phyloP scores from a whole-genome alignment of 2,797 vertebrate species.

The Falco cherrug region DNA sequence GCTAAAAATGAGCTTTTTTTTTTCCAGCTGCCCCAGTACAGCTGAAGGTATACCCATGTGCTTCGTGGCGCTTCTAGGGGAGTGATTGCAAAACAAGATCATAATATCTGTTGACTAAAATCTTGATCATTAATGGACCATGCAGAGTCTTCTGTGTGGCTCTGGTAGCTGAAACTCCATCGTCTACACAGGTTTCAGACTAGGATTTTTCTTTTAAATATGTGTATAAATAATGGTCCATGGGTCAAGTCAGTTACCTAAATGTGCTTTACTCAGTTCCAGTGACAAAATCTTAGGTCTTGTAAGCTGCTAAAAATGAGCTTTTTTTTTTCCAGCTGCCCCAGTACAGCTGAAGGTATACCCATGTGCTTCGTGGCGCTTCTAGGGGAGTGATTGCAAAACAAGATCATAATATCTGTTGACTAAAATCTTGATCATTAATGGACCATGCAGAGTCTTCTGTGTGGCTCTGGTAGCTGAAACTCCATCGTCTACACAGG shows the following conservation, averaged over 20 bases:
- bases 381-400: not conserved
- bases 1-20: not conserved
- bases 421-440: not conserved
- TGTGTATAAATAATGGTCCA: not conserved
- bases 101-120: not conserved
- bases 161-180: not conserved
- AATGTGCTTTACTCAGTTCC: not conserved
- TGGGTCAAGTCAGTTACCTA: not conserved
- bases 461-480: not conserved
- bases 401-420: not conserved
- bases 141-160: not conserved
- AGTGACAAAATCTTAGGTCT: not conserved
- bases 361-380: not conserved
- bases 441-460: not conserved
- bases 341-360: not conserved
- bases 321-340: too few relatives aligned
- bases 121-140: accelerated
- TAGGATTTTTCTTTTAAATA: not conserved
- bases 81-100: not conserved
- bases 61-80: not conserved
- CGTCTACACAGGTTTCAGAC: not conserved
- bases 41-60: not conserved
- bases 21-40: not conserved
- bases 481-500: not conserved
- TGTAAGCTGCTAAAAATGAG: not conserved